A percentile compares a stretch with the other conserved stretches of the same genome.
Evolutionary conservation across 2,888 invertebrate genomes (phyloP).

Genomic region (Villa cingulata): DNA sequence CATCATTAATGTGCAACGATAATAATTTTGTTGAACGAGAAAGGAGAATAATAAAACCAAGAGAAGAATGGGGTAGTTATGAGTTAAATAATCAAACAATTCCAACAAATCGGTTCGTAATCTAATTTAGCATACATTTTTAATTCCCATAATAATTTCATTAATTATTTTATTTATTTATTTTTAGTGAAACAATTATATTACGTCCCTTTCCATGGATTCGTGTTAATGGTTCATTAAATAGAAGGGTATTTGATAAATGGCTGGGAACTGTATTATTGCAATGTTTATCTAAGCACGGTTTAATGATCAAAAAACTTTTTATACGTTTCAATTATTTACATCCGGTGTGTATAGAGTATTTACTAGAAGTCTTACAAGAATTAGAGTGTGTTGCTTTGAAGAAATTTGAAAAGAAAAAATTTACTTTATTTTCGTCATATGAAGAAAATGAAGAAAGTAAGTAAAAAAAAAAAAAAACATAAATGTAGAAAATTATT

Average conservation of each 20-base stretch:
- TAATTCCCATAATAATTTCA: background rate
- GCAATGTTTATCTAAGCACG: slow-evolving; percentile 49
- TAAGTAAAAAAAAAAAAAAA: slow-evolving; percentile 18
- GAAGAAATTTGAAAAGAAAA: slow-evolving; percentile 26
- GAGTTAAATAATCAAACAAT: background rate
- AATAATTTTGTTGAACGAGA: background rate
- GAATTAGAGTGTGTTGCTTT: slow-evolving; percentile 42
- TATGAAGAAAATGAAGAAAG: slow-evolving; percentile 28
- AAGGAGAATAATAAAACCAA: background rate
- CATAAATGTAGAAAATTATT: no score
- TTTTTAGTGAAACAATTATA: slow-evolving; percentile 16
- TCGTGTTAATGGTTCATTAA: slow-evolving; percentile 56
- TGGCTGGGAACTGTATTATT: slow-evolving; percentile 54
- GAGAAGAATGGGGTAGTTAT: background rate
- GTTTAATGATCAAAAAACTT: slow-evolving; percentile 40
- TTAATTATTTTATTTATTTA: background rate
- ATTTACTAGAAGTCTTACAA: slow-evolving; percentile 39
- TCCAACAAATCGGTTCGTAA: background rate
- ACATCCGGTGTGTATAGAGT: slow-evolving; percentile 42
- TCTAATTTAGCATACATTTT: no score
- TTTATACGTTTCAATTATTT: slow-evolving; percentile 48
- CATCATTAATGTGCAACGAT: background rate
- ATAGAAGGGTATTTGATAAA: slow-evolving; percentile 50
- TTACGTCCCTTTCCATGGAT: slow-evolving; percentile 52
- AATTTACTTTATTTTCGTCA: slow-evolving; percentile 37